These are phyloP conservation scores for Cyanistes caeruleus DNA, from an alignment of 2,113 vertebrate species.

Conservation along the genomic window DNA sequence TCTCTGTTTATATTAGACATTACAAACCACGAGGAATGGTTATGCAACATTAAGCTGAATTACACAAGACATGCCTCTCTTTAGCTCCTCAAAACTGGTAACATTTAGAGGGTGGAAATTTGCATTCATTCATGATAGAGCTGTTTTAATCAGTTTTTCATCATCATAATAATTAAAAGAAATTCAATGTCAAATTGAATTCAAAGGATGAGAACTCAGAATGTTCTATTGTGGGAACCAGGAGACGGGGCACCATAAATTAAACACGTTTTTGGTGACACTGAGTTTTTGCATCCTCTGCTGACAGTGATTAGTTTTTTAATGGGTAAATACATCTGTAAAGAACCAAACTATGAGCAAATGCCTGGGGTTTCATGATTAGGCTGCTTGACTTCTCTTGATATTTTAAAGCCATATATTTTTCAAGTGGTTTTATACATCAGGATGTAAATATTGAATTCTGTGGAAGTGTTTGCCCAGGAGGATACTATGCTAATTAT, in stretches of 20 bases:
- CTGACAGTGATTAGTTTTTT: background rate
- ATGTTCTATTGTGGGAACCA: background rate
- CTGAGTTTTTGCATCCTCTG: background rate
- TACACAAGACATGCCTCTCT: background rate
- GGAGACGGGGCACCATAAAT: background rate
- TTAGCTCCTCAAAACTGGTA: background rate
- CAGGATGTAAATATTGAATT: background rate
- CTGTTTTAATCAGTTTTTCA: background rate
- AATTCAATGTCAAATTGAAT: background rate
- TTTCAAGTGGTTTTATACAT: background rate
- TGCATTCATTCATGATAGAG: background rate
- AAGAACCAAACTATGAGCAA: background rate
- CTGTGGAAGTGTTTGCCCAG: background rate
- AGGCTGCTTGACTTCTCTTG: background rate
- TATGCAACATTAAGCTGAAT: background rate
- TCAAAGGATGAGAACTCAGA: background rate
- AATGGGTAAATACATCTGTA: background rate
- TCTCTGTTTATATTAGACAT: background rate
- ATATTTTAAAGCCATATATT: background rate
- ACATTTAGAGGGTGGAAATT: background rate
- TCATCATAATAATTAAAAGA: background rate
- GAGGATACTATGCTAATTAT: background rate
- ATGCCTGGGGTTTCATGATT: background rate
- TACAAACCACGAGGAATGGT: background rate
- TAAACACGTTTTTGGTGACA: background rate